Percentiles rank a stretch among this genome's conserved stretches.
Conservation (phyloP, 2,888 invertebrate genomes). For the Oegoconia quadripuncta region DNA sequence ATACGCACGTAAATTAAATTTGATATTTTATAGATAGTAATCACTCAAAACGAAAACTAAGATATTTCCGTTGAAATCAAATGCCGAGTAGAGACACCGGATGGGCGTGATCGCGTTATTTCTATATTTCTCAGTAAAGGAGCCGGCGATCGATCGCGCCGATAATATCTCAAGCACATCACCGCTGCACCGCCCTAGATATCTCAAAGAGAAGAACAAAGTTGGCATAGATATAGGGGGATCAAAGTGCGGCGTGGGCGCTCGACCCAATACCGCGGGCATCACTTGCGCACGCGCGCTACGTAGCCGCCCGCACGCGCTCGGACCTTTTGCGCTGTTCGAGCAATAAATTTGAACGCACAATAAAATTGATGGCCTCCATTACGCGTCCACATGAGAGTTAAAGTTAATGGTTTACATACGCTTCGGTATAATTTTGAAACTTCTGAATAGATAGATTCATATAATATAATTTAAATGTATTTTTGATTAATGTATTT, state of each 20-base stretch:
- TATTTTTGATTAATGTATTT: too few relatives aligned
- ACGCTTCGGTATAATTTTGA: too few relatives aligned
- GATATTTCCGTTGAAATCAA: neutral
- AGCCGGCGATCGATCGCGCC: conserved; percentile 29
- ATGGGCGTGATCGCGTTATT: conserved; percentile 13
- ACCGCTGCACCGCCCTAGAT: conserved; percentile 64
- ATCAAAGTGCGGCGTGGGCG: conserved; percentile 77
- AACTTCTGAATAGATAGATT: too few relatives aligned
- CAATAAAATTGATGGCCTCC: conserved; percentile 40
- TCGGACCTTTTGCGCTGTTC: conserved; percentile 55
- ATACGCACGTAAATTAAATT: too few relatives aligned
- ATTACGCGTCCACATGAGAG: conserved; percentile 32
- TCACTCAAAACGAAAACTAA: neutral
- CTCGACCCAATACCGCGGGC: conserved; percentile 71
- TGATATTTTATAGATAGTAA: too few relatives aligned
- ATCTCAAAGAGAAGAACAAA: conserved; percentile 68
- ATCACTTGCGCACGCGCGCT: conserved; percentile 19
- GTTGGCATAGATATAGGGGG: conserved; percentile 74
- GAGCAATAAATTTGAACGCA: conserved; percentile 45
- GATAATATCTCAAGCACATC: conserved; percentile 44
- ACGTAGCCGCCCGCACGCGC: conserved; percentile 50
- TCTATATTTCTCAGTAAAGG: conserved; percentile 25
- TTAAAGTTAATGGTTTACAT: conserved; percentile 15
- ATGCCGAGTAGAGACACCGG: conserved; percentile 1
- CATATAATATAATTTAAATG: too few relatives aligned